These are phyloP conservation scores for Sylvicapra grimmia DNA, from an alignment of 2,113 vertebrate species.

Conservation along the genomic window DNA sequence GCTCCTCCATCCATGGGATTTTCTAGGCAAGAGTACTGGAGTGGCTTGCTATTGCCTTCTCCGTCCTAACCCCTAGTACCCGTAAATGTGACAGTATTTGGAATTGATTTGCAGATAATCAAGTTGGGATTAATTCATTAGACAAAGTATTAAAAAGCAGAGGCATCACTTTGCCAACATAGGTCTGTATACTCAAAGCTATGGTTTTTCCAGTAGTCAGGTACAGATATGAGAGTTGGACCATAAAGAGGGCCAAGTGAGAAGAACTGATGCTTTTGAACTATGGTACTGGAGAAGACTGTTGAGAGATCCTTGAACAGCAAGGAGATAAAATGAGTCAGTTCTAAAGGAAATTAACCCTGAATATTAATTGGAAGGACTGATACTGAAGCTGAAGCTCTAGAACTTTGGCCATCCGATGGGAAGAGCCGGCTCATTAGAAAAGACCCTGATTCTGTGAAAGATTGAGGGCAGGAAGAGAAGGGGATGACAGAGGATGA, in stretches of 20 bases:
- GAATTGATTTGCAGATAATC: background rate
- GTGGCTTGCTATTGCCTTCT: too few relatives aligned
- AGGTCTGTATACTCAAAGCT: background rate
- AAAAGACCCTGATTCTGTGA: background rate
- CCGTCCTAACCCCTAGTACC: background rate
- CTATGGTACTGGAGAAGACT: background rate
- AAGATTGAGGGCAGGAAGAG: background rate
- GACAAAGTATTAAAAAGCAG: background rate
- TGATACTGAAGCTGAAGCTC: background rate
- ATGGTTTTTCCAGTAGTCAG: background rate
- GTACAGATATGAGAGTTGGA: background rate
- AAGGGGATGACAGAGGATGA: background rate
- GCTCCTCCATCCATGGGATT: too few relatives aligned
- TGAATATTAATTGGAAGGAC: background rate
- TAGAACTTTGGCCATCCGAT: background rate
- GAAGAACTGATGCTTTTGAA: background rate
- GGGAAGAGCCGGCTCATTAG: accelerated
- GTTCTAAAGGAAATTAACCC: background rate
- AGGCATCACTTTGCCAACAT: background rate
- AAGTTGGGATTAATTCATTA: too few relatives aligned
- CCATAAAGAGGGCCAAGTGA: background rate
- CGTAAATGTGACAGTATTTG: background rate
- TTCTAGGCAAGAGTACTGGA: too few relatives aligned
- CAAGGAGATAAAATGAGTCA: background rate
- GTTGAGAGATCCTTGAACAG: background rate